Conservation (phyloP, 1,140 invertebrate genomes). For the Orchestia grillus region DNA sequence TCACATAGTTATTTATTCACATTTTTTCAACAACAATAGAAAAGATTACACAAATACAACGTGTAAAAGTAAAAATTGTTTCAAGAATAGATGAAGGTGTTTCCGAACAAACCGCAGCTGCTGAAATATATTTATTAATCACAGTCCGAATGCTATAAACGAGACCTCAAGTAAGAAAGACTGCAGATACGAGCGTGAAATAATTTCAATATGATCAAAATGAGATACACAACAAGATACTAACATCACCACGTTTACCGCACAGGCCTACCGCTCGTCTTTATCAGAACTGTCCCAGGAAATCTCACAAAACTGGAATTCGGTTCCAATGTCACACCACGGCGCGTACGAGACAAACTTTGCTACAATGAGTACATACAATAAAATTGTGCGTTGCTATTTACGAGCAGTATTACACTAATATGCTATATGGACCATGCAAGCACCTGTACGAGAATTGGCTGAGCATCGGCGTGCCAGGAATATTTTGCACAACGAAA, state of each 20-base stretch:
- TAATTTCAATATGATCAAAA: not conserved
- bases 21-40: not conserved
- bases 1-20: not conserved
- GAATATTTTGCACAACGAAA: not conserved
- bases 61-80: not conserved
- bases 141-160: not conserved
- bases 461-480: not conserved
- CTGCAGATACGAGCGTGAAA: not conserved
- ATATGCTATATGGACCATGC: not conserved
- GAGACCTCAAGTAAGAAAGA: not conserved
- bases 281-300: not conserved
- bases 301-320: not conserved
- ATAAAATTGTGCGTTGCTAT: not conserved
- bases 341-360: not conserved
- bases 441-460: not conserved
- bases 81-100: not conserved
- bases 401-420: not conserved
- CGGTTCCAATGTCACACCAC: not conserved
- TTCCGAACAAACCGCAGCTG: not conserved
- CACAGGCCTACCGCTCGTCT: not conserved
- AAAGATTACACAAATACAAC: not conserved
- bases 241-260: not conserved
- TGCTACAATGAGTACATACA: not conserved
- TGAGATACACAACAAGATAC: not conserved
- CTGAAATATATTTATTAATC: not conserved